A percentile compares a stretch with the other conserved stretches of the same genome.
Conservation (phyloP, 2,888 invertebrate species). For the Carcina quercana region DNA sequence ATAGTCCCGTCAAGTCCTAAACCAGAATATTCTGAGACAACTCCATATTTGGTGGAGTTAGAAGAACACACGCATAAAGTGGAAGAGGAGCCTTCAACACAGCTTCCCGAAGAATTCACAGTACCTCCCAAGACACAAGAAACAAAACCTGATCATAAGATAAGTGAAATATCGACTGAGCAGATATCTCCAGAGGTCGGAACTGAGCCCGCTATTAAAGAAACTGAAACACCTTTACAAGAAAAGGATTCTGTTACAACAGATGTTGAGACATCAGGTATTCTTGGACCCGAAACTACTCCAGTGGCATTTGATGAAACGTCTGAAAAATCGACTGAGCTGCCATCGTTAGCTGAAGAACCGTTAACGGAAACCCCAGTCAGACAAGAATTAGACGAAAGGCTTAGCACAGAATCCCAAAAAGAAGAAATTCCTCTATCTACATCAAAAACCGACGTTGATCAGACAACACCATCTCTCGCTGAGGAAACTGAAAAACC, state of each 20-base stretch:
- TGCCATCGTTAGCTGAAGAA: background rate
- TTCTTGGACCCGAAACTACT: no score
- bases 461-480: slow-evolving; percentile 1
- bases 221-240: no score
- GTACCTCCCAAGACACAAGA: slow-evolving; percentile 8
- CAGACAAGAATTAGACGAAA: background rate
- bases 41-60: slow-evolving; percentile 43
- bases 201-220: no score
- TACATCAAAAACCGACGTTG: no score
- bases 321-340: background rate
- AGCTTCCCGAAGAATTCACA: slow-evolving; percentile 19
- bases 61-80: slow-evolving; percentile 46
- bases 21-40: slow-evolving; percentile 28
- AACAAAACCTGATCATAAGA: background rate
- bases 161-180: slow-evolving; percentile 1
- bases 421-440: no score
- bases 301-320: slow-evolving; percentile 17
- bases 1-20: no score
- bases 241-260: no score
- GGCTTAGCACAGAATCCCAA: background rate
- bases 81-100: slow-evolving; percentile 24
- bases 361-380: background rate
- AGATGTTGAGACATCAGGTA: no score
- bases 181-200: slow-evolving; percentile 12
- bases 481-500: slow-evolving; percentile 7